Evolutionary conservation across 2,888 invertebrate genomes (phyloP), one percentile per base, ranked within the genome.

Genomic region (Resseliella maxima): DNA sequence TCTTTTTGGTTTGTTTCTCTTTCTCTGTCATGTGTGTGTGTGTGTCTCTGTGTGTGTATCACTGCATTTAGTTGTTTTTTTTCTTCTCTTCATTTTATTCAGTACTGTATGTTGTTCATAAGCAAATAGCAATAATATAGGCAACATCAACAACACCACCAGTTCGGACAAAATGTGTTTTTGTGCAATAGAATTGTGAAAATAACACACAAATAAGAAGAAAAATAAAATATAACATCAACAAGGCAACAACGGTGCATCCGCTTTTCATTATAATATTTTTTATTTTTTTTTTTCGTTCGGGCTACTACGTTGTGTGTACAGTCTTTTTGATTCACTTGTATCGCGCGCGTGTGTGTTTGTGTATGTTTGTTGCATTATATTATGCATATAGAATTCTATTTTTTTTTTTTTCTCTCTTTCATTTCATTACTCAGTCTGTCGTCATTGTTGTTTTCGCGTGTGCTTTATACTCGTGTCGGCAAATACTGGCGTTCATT

Each of bases 371-470:
- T 45, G 45, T 12, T 45, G 72, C 35, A 72, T 72, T 24, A 35
- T 72, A 35, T 31, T 15, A 72, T 72, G 72, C 31, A 72, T 72
- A 50, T 41, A 41, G 5, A 41, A n/a, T n/a, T 12, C 41, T 12
- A 41, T 15, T 50, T 50, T 50, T 50, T 50, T 72, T n/a, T 27
- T 15, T 27, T 72, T n/a, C n/a, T n/a, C n/a, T n/a, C n/a, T n/a
- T n/a, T n/a, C n/a, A n/a, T n/a, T n/a, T n/a, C n/a, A n/a, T n/a
- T 31, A 5, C 15, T 24, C 27, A 31, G 31, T 72, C 35, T 72
- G 59, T 59, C 59, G 24, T 72, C 31, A 72, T 72, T 59, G 31
- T 72, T 72, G 31, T 72, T 72, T 72, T 72, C 72, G 72, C 72
- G 35, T 72, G 72, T 59, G 6, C 24, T 59, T 59, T 3, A 24